Base-by-base conservation (phyloP, 2,888 invertebrate species). In the Caradrina clavipalpis region DNA sequence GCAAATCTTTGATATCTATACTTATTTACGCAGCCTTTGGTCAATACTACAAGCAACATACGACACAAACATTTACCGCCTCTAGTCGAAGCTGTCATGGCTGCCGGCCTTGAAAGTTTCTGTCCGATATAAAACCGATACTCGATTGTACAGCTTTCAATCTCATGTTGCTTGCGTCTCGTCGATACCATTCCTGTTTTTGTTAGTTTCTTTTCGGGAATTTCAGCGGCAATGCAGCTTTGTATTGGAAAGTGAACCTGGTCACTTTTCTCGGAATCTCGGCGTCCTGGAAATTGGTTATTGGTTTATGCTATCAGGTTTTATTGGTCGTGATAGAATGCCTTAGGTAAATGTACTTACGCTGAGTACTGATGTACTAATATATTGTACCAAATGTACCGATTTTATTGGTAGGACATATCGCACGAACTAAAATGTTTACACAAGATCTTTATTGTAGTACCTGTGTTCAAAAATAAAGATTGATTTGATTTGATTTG, bases 71-170 rank as follows among this genome's bases (percentile, higher is more conserved):
- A 54, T 59, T 31, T 71, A 39, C 49, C 71, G 42, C 67, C 62
- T 81, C 71, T 51, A 71, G 47, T 22, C 13, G 49, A 56, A 64
- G n/a, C n/a, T n/a, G n/a, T n/a, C n/a, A n/a, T n/a, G 57, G 21
- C n/a, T 35, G 51, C 53, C 47, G 68, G 68, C 72, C 79, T 62
- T 81, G 82, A 73, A 68, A 70, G 82, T 60, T 53, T 50, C 62
- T 78, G 74, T 79, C 84, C 81, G 72, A 88, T 82, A 85, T 75
- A 84, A 76, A 82, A 78, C 64, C 81, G 78, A 76, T 86, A 77
- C 62, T 78, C 81, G 67, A 65, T 66, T 62, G 70, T 78, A 63
- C 65, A 76, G 74, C 80, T 70, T 86, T 84, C 85, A 78, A 86
- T 80, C 72, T 74, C 73, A 51, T 73, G 61, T 75, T 57, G 58